phyloP scores from a whole-genome alignment of 2,888 invertebrate species.

The Parnassius mnemosyne region DNA sequence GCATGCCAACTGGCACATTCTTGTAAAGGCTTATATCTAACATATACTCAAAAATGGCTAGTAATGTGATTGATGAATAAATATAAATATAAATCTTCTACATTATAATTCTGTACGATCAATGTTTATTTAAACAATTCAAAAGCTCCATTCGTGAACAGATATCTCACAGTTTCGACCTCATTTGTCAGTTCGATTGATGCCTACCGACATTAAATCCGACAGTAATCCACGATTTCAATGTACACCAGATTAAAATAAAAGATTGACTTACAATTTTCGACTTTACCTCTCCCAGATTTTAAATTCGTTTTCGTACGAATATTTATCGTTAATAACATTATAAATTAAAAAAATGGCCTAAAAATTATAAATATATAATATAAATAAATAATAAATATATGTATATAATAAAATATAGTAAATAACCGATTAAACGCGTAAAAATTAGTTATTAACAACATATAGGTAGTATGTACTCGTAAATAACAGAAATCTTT shows the following conservation, averaged over 20 bases:
- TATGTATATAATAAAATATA: too few species aligned
- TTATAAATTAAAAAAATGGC: too few species aligned
- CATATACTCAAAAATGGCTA: too few species aligned
- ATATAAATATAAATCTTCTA: slow-evolving; percentile 38
- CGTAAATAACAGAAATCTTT: too few species aligned
- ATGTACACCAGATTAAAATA: slow-evolving; percentile 19
- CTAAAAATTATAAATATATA: too few species aligned
- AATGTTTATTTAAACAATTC: slow-evolving; percentile 62
- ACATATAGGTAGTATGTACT: too few species aligned
- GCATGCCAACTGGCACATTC: too few species aligned
- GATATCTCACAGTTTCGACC: slow-evolving; percentile 56
- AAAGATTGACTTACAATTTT: too few species aligned
- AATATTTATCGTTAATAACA: too few species aligned
- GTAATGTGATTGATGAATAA: slow-evolving; percentile 4
- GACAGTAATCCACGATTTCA: slow-evolving; percentile 25
- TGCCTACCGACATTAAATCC: slow-evolving; percentile 32
- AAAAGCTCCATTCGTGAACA: slow-evolving; percentile 50
- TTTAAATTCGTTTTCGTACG: not conserved
- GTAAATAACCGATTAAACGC: too few species aligned
- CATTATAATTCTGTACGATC: slow-evolving; percentile 48
- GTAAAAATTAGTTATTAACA: too few species aligned
- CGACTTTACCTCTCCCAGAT: not conserved
- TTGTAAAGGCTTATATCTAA: not conserved
- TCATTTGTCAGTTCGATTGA: slow-evolving; percentile 38
- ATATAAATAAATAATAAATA: too few species aligned